Base-by-base conservation (phyloP, 2,113 vertebrate genomes). In the Choloepus hoffmanni region DNA sequence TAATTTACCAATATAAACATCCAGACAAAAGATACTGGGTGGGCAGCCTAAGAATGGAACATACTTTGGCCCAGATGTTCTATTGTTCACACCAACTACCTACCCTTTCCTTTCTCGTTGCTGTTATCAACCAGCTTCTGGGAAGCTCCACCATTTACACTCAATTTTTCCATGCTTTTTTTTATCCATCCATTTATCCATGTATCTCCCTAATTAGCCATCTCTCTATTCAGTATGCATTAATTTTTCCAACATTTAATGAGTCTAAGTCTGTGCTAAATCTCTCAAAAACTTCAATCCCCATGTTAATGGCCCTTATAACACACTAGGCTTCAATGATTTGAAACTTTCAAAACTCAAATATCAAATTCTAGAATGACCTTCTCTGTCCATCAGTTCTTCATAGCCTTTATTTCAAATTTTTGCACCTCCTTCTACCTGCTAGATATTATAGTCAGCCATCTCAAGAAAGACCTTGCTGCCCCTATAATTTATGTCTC, bases 1-100 rank as follows among this genome's bases (percentile, higher is more conserved):
- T 73, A 21, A 67, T 86, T 48, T 77, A 10, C 77, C 92, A 89
- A 30, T 68, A 68, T 67, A 86, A 94, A 74, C 60, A 48, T 68
- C 30, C 55, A 63, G 36, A 60, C 24, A 48, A 50, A 73, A 7
- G n/a, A 90, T 24, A 33, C 19, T 62, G 23, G 14, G 45, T 16
- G 7, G 2, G 55, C 19, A 19, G 10, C n/a, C 10, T 3, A 79
- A 43, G 40, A 79, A 43, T 73, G 73, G 33, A 60, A 67, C 16
- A 24, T 70, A 53, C 30, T 58, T 84, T 55, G 28, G 18, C 73
- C 11, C 2, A 40, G 40, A 53, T 83, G 15, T 62, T 43, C 72
- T 55, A 3, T 55, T 36, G 26, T 78, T 85, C 13, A 24, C 65
- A 30, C 55, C 58, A 90, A 2, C n/a, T 28, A 45, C 4, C 13